Conservation (phyloP, 2,113 vertebrate species). For the Hylia prasina region DNA sequence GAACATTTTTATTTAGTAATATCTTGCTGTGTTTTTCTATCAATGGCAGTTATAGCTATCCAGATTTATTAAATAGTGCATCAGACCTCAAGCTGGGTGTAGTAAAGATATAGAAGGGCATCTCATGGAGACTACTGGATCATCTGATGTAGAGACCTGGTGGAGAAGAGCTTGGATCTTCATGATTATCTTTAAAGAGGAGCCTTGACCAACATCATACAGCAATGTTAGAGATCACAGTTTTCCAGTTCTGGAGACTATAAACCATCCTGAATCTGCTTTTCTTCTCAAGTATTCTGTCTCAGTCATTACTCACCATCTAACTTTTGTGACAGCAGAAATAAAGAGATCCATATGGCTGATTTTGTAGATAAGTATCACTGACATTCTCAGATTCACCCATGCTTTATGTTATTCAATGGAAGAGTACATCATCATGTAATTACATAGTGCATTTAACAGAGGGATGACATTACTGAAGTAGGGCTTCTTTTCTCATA, state of each 20-base stretch:
- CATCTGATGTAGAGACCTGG: neutral
- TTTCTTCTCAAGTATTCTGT: neutral
- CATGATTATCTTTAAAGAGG: neutral
- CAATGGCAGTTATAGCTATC: neutral
- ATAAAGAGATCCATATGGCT: neutral
- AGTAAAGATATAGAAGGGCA: neutral
- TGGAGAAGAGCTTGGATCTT: neutral
- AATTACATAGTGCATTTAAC: neutral
- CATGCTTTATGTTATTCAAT: neutral
- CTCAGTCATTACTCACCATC: neutral
- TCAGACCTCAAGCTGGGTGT: neutral
- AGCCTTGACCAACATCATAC: neutral
- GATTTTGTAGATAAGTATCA: neutral
- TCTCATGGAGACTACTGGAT: neutral
- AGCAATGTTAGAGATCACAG: neutral
- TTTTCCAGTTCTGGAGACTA: neutral
- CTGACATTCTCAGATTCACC: neutral
- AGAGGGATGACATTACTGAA: neutral
- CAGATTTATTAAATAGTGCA: neutral
- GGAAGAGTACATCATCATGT: neutral
- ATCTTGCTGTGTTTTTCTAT: neutral
- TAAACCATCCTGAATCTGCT: neutral
- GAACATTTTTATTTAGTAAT: neutral
- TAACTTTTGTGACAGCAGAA: neutral
- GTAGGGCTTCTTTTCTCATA: neutral